Evolutionary conservation across 2,797 vertebrate genomes (phyloP).

Genomic region (Gallirallus australis): DNA sequence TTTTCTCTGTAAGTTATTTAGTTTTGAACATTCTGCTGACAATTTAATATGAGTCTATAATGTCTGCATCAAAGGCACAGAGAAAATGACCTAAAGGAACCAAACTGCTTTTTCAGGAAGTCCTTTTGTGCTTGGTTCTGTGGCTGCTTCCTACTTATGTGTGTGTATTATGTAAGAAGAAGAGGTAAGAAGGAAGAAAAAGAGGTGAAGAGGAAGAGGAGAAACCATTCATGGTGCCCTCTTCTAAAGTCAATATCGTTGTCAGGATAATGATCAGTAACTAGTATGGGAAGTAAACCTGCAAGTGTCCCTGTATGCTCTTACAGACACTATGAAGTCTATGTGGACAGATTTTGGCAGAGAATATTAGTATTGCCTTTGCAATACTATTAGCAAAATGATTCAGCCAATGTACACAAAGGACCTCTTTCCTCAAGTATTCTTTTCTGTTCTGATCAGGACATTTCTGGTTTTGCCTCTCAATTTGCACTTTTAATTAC

Average conservation of each 20-base stretch:
- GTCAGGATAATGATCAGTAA: neutral
- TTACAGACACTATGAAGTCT: neutral
- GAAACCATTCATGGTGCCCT: neutral
- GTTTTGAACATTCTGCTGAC: conserved; percentile 24
- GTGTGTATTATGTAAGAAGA: neutral
- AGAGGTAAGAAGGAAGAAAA: neutral
- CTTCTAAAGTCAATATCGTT: neutral
- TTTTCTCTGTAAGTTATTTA: conserved; percentile 20
- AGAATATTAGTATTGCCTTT: neutral
- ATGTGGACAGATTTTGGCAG: neutral
- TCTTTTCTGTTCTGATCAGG: neutral
- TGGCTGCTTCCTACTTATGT: neutral
- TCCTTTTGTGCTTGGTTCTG: neutral
- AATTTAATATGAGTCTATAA: conserved; percentile 21
- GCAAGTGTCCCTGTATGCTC: neutral
- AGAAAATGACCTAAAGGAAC: conserved; percentile 52
- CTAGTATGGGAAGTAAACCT: neutral
- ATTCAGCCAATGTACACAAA: neutral
- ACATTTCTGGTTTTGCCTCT: neutral
- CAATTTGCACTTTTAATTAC: neutral
- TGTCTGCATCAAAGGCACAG: conserved; percentile 2
- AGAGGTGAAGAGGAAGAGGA: neutral
- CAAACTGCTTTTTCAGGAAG: conserved; percentile 1
- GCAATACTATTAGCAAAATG: neutral
- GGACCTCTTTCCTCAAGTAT: neutral